These are phyloP conservation scores for Phalacrocorax carbo DNA, from an alignment of 2,113 vertebrate species.

Conservation along the genomic window DNA sequence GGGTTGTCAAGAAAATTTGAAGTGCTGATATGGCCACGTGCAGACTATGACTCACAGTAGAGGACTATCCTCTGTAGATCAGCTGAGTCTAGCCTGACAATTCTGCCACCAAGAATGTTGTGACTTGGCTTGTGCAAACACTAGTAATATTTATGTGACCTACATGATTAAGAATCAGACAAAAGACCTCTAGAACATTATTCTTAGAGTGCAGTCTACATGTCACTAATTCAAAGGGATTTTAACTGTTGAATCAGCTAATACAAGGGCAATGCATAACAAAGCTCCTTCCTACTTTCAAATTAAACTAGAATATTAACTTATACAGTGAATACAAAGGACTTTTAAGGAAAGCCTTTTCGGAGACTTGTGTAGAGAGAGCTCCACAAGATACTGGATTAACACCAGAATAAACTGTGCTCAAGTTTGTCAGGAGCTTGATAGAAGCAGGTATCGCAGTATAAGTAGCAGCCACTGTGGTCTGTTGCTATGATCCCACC, in stretches of 20 bases:
- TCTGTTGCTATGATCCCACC: not conserved
- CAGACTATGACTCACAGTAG: constrained; percentile 50
- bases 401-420: not conserved
- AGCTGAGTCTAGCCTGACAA: not conserved
- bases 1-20: constrained; percentile 50
- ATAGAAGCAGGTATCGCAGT: not conserved
- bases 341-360: not conserved
- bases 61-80: constrained; percentile 28
- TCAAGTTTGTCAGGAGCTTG: not conserved
- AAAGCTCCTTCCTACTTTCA: not conserved
- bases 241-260: not conserved
- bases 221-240: not conserved
- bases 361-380: not conserved
- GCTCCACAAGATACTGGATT: not conserved
- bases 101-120: constrained; percentile 14
- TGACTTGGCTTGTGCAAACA: constrained; percentile 14
- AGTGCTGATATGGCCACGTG: constrained; percentile 64
- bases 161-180: not conserved
- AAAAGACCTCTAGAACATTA: not conserved
- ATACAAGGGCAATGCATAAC: not conserved
- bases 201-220: not conserved
- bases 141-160: constrained; percentile 4
- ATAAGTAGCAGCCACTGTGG: not conserved
- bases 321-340: not conserved
- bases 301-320: not conserved